Evolutionary conservation across 2,888 invertebrate genomes (phyloP), one percentile per base, ranked within the genome.

Genomic region (Dynastes grantii): DNA sequence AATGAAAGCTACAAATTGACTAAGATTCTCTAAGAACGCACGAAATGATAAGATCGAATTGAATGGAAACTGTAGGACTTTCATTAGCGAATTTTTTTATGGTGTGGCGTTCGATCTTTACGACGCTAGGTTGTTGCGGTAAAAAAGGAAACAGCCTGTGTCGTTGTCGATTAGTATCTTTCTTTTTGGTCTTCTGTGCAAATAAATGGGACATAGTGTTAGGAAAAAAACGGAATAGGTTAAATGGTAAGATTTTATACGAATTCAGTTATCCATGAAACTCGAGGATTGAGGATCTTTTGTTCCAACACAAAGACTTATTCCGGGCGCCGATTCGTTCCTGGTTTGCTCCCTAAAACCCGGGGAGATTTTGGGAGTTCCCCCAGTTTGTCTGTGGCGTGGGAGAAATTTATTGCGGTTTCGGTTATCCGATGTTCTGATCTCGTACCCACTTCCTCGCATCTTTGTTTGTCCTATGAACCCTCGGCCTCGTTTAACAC

Each of bases 381-480:
- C 73, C 80, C 81, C 80, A 81, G 81, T 82, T 81, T 82, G 82
- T 82, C 81, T 76, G 82, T 81, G 80, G 81, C 81, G 79, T 76
- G 80, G 79, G 80, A 75, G 77, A 82, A 82, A 84, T 84, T 84
- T 84, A 84, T 84, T 83, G 83, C 82, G 83, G 83, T 84, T 82
- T 84, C 82, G 83, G 82, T 83, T 84, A 84, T 83, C 81, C 82
- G 80, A 81, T 80, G 82, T 82, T 82, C 81, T 80, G 77, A 83
- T 82, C 80, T 82, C 80, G 79, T 78, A 76, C 76, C 77, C 67
- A 67, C 76, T 76, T 79, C 53, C 70, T 70, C 53, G 67, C 67
- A 68, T 61, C 76, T 76, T 76, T 76, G 76, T 78, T 78, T 78
- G 73, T 78, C 73, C 78, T 78, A 65, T 73, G 78, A 78, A 78